Evolutionary conservation across 2,113 vertebrate species (phyloP).

Genomic region (Oceanites oceanicus): DNA sequence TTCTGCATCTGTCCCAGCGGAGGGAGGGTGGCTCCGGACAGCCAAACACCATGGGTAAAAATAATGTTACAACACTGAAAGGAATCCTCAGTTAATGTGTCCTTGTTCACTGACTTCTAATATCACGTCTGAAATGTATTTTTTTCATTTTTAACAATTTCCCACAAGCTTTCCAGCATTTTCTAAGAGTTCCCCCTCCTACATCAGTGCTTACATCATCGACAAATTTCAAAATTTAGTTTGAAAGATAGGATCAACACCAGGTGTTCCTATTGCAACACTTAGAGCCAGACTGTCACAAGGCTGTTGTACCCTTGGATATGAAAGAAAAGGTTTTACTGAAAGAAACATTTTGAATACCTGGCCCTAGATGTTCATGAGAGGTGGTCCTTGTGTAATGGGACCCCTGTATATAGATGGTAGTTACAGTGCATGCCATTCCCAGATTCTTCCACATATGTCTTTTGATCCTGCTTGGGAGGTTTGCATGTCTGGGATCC

Average conservation of each 20-base stretch:
- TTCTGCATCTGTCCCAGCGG: neutral
- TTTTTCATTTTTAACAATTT: neutral
- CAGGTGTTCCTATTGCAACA: neutral
- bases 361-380: neutral
- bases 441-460: fast-evolving
- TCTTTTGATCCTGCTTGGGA: neutral
- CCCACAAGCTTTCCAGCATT: neutral
- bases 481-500: neutral
- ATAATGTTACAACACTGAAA: neutral
- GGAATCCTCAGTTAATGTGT: neutral
- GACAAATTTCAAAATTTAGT: neutral
- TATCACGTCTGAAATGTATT: neutral
- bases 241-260: neutral
- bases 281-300: neutral
- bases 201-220: neutral
- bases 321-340: neutral
- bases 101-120: neutral
- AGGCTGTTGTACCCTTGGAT: neutral
- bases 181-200: neutral
- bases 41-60: neutral
- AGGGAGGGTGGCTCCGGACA: neutral
- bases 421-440: neutral
- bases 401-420: neutral
- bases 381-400: neutral
- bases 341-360: neutral